phyloP scores from a whole-genome alignment of 2,797 vertebrate species.

The Sebastes paucispinis region DNA sequence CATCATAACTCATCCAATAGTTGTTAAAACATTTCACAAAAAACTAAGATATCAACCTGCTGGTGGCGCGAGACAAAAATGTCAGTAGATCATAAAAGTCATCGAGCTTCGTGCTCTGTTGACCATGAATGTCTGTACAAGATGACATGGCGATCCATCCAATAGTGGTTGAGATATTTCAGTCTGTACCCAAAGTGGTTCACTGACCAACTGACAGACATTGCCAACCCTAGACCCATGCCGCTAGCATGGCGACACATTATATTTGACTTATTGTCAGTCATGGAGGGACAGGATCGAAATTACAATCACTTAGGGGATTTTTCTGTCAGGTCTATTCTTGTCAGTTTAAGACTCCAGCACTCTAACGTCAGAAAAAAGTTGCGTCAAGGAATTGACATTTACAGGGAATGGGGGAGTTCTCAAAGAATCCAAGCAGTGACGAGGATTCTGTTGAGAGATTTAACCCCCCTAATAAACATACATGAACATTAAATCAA shows the following conservation, averaged over 20 bases:
- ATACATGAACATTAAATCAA: background rate
- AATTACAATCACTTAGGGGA: background rate
- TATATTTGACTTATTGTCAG: background rate
- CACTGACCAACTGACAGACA: background rate
- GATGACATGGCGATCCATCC: background rate
- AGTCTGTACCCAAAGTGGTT: too few species aligned
- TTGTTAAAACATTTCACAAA: background rate
- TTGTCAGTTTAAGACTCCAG: background rate
- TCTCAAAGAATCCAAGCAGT: too few species aligned
- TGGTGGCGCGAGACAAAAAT: background rate
- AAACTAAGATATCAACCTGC: too few species aligned
- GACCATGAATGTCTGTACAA: background rate
- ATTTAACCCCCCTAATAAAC: background rate
- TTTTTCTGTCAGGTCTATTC: background rate
- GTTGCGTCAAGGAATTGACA: too few species aligned
- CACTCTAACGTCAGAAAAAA: rapidly evolving
- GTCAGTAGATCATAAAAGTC: background rate
- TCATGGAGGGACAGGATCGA: background rate
- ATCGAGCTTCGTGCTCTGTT: background rate
- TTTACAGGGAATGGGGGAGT: too few species aligned
- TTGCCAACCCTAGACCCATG: background rate
- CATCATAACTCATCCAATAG: background rate
- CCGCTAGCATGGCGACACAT: background rate
- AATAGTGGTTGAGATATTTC: background rate
- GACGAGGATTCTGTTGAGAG: too few species aligned